Percentiles rank a stretch among this genome's conserved stretches.
Evolutionary conservation across 2,113 vertebrate species (phyloP).

Genomic region (Campylorhamphus procurvoides): DNA sequence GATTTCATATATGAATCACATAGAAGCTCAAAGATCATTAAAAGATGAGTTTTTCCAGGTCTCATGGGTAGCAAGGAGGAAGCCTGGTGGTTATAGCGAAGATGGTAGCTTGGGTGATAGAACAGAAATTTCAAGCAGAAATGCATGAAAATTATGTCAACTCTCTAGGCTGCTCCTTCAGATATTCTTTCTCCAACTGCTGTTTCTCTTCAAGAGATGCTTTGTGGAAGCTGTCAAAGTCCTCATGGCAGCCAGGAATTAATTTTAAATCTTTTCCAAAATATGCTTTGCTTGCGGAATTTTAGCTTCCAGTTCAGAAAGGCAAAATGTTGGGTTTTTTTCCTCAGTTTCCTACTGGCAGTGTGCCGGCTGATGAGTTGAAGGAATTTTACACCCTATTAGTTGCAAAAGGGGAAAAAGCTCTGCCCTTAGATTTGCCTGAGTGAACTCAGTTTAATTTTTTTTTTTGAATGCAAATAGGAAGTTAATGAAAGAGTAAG

Average conservation of each 20-base stretch:
- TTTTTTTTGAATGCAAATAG: neutral
- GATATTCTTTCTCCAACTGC: neutral
- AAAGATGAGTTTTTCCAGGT: neutral
- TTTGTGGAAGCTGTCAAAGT: neutral
- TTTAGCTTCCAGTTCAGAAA: constrained; percentile 18
- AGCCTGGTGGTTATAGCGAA: neutral
- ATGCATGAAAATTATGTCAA: neutral
- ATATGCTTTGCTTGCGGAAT: neutral
- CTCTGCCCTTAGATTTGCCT: constrained; percentile 13
- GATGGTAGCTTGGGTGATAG: neutral
- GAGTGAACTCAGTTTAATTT: neutral
- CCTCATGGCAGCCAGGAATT: constrained; percentile 2
- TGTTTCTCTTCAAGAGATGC: neutral
- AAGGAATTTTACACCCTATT: constrained; percentile 3
- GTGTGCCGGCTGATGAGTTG: neutral
- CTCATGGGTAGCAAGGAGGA: neutral
- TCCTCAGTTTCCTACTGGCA: neutral
- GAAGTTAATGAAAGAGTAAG: constrained; percentile 6
- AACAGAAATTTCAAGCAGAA: constrained; percentile 27
- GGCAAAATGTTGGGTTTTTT: neutral
- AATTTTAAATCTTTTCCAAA: constrained; percentile 35
- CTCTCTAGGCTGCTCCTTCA: neutral
- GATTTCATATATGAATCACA: neutral
- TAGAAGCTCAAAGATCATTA: constrained; percentile 15
- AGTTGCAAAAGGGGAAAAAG: neutral